Conservation (phyloP, 2,797 vertebrate species). For the Rhinoraja longicauda region DNA sequence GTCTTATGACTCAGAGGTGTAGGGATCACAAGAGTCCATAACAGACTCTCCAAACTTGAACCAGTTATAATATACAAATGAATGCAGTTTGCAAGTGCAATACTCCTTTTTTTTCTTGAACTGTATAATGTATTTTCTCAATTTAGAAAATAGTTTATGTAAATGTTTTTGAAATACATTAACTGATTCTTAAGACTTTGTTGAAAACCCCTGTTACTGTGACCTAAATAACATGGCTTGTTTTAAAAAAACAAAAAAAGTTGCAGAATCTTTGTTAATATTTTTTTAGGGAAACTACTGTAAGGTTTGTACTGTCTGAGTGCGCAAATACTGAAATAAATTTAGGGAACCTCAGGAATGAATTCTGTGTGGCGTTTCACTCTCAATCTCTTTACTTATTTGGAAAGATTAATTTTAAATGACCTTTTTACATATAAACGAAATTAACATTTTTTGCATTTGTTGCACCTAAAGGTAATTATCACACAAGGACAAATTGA, state of each 20-base stretch:
- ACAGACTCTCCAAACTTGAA: constrained; percentile 32
- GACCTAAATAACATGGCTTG: constrained; percentile 55
- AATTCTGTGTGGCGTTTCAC: constrained; percentile 59
- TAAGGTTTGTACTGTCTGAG: constrained; percentile 75
- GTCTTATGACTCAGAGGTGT: constrained; percentile 32
- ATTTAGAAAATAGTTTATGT: constrained; percentile 44
- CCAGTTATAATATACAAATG: constrained; percentile 22
- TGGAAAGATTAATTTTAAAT: neutral
- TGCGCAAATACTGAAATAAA: constrained; percentile 79
- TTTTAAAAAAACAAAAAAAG: constrained; percentile 55
- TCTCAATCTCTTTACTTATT: neutral
- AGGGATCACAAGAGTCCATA: constrained; percentile 13
- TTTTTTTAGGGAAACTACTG: constrained; percentile 74
- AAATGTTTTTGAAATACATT: constrained; percentile 36
- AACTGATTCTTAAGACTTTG: constrained; percentile 38
- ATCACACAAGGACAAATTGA: neutral
- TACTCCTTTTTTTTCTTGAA: constrained; percentile 50
- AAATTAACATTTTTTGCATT: neutral
- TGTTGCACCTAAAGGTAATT: neutral
- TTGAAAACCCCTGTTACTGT: constrained; percentile 51
- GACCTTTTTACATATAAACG: neutral
- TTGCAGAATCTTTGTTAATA: constrained; percentile 74
- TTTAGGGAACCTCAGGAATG: constrained; percentile 78
- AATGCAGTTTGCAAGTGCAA: constrained; percentile 59
- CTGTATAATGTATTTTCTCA: constrained; percentile 42